These are phyloP conservation scores for Naso thynnoides DNA, from an alignment of 2,797 vertebrate genomes.

Conservation along the genomic window DNA sequence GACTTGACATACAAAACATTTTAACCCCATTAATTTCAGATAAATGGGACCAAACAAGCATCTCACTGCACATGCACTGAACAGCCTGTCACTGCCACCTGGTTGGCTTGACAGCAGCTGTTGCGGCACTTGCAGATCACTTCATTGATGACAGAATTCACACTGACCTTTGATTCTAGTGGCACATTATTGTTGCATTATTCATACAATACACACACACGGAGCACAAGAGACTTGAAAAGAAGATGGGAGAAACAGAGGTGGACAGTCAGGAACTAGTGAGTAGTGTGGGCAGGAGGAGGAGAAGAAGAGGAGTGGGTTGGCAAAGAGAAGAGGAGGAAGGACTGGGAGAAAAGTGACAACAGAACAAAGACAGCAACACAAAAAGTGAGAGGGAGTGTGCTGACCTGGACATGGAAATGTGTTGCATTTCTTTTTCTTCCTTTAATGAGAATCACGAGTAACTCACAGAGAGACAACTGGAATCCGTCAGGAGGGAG, in stretches of 20 bases:
- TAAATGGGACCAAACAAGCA: not conserved
- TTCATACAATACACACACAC: not conserved
- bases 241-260: not conserved
- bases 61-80: constrained; percentile 22
- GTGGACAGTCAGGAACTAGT: not conserved
- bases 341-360: constrained; percentile 2
- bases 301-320: constrained; percentile 24
- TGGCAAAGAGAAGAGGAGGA: constrained; percentile 5
- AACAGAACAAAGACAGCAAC: constrained; percentile 9
- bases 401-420: constrained; percentile 8
- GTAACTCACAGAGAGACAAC: not conserved
- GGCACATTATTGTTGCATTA: not conserved
- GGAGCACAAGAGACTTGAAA: not conserved
- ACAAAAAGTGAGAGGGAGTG: not conserved
- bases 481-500: not conserved
- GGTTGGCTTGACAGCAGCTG: constrained; percentile 32
- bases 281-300: not conserved
- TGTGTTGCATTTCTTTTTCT: constrained; percentile 2
- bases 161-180: constrained; percentile 3
- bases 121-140: constrained; percentile 21
- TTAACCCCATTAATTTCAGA: not conserved
- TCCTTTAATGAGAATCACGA: constrained; percentile 26
- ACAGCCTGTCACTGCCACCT: constrained; percentile 40
- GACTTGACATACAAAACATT: not conserved
- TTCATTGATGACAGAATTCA: constrained; percentile 24